phyloP scores from a whole-genome alignment of 1,140 invertebrate species.

The Panagrolaimus sp. region DNA sequence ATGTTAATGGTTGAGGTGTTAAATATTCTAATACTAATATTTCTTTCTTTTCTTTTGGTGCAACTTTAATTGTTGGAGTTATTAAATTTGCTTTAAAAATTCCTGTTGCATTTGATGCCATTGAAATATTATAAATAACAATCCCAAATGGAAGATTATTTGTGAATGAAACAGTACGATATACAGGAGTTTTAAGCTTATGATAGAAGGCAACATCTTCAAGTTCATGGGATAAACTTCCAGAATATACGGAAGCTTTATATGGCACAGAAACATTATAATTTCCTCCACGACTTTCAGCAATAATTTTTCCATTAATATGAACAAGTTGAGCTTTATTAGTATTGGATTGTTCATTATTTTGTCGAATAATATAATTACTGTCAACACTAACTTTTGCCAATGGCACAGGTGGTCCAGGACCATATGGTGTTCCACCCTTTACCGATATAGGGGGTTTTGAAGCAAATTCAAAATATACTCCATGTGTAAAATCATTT shows the following conservation, averaged over 20 bases:
- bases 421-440: constrained; percentile 10
- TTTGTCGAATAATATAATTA: constrained; percentile 15
- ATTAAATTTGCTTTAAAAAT: constrained; percentile 34
- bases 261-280: constrained; percentile 45
- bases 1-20: constrained; percentile 63
- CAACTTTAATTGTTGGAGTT: constrained; percentile 57
- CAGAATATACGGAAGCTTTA: constrained; percentile 28
- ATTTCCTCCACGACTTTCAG: constrained; percentile 47
- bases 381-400: constrained; percentile 38
- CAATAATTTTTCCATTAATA: constrained; percentile 33
- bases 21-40: constrained; percentile 65
- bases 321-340: constrained; percentile 15
- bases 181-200: constrained; percentile 21
- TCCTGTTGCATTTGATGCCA: constrained; percentile 24
- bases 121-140: constrained; percentile 35
- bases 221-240: constrained; percentile 30
- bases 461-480: constrained; percentile 41
- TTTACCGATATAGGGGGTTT: constrained; percentile 45
- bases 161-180: constrained; percentile 30
- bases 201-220: constrained; percentile 41
- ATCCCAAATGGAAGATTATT: constrained; percentile 39
- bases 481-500: constrained; percentile 22
- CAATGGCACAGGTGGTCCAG: constrained; percentile 28
- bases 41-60: constrained; percentile 64
- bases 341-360: not conserved